A percentile compares a stretch with the other conserved stretches of the same genome.
phyloP scores from a whole-genome alignment of 2,113 vertebrate species.

The Ciconia stormi region DNA sequence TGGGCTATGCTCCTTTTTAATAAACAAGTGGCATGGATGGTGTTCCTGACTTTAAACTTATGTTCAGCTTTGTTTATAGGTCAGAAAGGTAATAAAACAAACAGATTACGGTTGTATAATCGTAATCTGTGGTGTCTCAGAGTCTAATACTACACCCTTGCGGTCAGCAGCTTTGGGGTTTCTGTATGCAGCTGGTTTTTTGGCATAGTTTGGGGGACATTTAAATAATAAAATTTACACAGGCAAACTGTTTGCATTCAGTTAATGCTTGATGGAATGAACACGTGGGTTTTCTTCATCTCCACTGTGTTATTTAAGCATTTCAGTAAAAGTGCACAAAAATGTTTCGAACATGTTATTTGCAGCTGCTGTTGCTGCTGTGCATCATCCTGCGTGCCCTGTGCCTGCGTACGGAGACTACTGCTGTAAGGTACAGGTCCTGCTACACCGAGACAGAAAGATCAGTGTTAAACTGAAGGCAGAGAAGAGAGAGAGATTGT shows the following conservation, averaged over 20 bases:
- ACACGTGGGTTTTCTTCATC: background rate
- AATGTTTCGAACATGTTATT: background rate
- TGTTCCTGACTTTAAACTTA: background rate
- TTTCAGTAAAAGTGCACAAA: constrained; percentile 1
- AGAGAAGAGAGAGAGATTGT: background rate
- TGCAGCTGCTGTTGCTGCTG: background rate
- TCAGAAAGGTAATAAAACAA: background rate
- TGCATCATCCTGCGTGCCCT: background rate
- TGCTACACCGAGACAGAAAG: background rate
- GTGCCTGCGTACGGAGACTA: background rate
- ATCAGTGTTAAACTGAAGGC: background rate
- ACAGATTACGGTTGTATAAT: background rate
- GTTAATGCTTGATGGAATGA: background rate
- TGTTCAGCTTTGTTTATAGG: background rate
- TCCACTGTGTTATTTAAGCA: background rate
- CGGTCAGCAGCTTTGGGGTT: background rate
- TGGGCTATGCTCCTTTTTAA: background rate
- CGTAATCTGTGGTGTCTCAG: background rate
- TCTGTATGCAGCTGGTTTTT: background rate
- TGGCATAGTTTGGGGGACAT: background rate
- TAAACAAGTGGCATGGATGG: background rate
- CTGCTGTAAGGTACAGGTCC: background rate
- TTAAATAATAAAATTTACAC: background rate
- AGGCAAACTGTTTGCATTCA: background rate
- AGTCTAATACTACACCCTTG: background rate